Percentiles rank a stretch among this genome's conserved stretches.
These are phyloP conservation scores for Chydorus sphaericus DNA, from an alignment of 2,888 invertebrate genomes.

Conservation along the genomic window DNA sequence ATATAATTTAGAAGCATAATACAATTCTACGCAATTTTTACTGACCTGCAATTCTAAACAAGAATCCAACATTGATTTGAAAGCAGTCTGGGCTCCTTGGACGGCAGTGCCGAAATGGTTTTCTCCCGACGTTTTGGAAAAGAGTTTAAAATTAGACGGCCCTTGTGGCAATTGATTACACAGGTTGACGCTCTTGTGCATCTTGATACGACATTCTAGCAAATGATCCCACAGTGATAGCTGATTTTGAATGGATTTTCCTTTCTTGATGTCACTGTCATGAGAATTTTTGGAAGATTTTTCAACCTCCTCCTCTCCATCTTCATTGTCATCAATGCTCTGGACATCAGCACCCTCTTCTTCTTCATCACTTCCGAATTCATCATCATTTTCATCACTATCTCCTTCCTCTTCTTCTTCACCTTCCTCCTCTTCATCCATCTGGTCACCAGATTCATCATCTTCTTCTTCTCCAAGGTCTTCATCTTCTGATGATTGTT, in stretches of 20 bases:
- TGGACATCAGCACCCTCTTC: slow-evolving; percentile 15
- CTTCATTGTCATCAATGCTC: slow-evolving; percentile 14
- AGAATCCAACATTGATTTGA: slow-evolving; percentile 43
- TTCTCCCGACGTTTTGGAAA: slow-evolving; percentile 29
- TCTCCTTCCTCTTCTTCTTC: slow-evolving; percentile 29
- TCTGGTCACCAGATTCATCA: slow-evolving; percentile 24
- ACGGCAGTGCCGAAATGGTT: slow-evolving; percentile 32
- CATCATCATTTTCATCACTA: slow-evolving; percentile 19
- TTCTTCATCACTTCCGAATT: slow-evolving; percentile 20
- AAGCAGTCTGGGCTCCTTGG: slow-evolving; percentile 36
- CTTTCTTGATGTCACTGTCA: slow-evolving; percentile 27
- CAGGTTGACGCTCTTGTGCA: slow-evolving; percentile 61
- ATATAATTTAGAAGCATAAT: slow-evolving; percentile 12
- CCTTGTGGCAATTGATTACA: slow-evolving; percentile 63
- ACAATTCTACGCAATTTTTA: background rate
- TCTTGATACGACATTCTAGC: slow-evolving; percentile 68
- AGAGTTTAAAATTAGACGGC: slow-evolving; percentile 35
- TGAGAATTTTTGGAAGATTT: slow-evolving; percentile 22
- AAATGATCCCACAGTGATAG: slow-evolving; percentile 61
- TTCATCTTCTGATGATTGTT: slow-evolving; percentile 10
- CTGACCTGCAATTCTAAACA: slow-evolving; percentile 38
- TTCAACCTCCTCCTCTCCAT: slow-evolving; percentile 18
- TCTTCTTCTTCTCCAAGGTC: slow-evolving; percentile 19
- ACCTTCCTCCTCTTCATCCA: slow-evolving; percentile 34
- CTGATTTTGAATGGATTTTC: slow-evolving; percentile 28